A percentile compares a stretch with the other conserved stretches of the same genome.
Evolutionary conservation across 2,113 vertebrate species (phyloP).

Genomic region (Garra rufa): DNA sequence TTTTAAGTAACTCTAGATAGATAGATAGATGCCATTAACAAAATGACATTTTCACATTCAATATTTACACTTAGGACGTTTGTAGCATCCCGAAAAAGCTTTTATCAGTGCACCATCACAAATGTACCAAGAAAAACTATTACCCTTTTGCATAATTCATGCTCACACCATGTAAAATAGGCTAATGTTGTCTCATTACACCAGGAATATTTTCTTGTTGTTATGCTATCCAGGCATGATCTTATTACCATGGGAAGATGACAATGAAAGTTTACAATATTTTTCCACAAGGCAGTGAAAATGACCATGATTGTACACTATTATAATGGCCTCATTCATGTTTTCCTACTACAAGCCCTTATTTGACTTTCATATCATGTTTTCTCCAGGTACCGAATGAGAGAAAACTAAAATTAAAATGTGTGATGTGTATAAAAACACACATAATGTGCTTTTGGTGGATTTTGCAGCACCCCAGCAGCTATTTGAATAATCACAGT

Average conservation of each 20-base stretch:
- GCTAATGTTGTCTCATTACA: not conserved
- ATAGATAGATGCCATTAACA: not conserved
- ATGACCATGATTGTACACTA: constrained; percentile 21
- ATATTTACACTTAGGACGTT: not conserved
- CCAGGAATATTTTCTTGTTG: constrained; percentile 5
- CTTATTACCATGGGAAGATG: not conserved
- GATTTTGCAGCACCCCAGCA: not conserved
- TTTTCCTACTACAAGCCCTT: not conserved
- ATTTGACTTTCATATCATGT: constrained; percentile 30
- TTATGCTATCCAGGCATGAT: not conserved
- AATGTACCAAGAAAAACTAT: not conserved
- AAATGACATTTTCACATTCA: not conserved
- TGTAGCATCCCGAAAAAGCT: too few relatives aligned
- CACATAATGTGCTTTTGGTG: constrained; percentile 12
- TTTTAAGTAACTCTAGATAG: too few relatives aligned
- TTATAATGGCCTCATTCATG: not conserved
- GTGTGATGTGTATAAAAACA: not conserved
- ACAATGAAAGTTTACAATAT: not conserved
- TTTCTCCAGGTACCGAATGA: constrained; percentile 4
- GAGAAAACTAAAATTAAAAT: not conserved
- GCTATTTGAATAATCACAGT: constrained; percentile 12
- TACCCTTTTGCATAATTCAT: not conserved
- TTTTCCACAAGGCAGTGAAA: not conserved
- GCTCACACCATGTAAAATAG: not conserved
- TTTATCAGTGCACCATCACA: not conserved